Evolutionary conservation across 2,888 invertebrate species (phyloP), one percentile per base, ranked within the genome.

Genomic region (Pherbina coryleti): DNA sequence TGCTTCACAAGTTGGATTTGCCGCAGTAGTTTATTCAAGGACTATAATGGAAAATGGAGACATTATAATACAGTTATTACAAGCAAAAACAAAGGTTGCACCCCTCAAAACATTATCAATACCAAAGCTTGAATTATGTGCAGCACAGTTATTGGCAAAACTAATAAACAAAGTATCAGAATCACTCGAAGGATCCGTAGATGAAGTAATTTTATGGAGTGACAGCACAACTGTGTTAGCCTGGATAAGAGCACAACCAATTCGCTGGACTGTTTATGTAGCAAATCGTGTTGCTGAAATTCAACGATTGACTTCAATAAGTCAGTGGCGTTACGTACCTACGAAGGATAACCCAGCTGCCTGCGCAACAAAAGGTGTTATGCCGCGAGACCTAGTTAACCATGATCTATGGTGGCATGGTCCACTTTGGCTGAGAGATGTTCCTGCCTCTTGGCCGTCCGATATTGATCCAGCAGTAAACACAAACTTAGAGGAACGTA

Each of bases 281-380:
- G 80, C 80, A 37, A 84, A 82, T 49, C 78, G 82, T 53, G 82
- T 84, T 4, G 69, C 81, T 37, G 78, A 81, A 70, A 82, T 83
- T 62, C 69, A 82, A 22, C 80, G 82, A 0, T 72, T 76, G 1
- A 75, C 79, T 5, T 66, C 81, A 11, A 17, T 28, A 5, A 64
- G 31, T 1, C 67, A 76, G 31, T 83, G 82, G 82, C 73, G 78
- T 11, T 82, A 84, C 67, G 79, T 84, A 2, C 71, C 79, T 17
- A 78, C 82, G 7, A 75, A 76, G 5, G 60, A 79, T 17, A 85
- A 85, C 62, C 81, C 82, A 5, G 82, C 83, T 5, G 83, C 83
- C 72, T 60, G 81, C 1, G 78, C 81, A 25, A 82, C 84, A 4
- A 76, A 82, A 67, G 82, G 82, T 31, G 44, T 79, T 2, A 28